Conservation (phyloP, 2,797 vertebrate species). For the Phataginus tetradactyla region DNA sequence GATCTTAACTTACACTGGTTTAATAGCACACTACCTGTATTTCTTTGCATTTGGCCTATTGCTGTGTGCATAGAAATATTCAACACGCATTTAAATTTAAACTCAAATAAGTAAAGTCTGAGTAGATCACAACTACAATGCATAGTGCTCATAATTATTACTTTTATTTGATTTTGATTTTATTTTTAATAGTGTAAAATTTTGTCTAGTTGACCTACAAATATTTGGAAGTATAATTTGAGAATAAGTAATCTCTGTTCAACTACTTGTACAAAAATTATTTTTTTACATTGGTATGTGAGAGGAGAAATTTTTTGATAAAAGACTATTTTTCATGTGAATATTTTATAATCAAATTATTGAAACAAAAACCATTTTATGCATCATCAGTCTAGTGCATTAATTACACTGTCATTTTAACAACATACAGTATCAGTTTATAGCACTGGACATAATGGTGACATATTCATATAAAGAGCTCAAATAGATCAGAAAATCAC, state of each 20-base stretch:
- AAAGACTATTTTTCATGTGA: neutral
- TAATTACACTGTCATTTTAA: slow-evolving; percentile 65
- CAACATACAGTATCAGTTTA: slow-evolving; percentile 54
- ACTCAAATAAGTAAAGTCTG: neutral
- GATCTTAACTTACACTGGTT: neutral
- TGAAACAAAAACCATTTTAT: slow-evolving; percentile 15
- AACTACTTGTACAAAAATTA: neutral
- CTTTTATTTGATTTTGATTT: neutral
- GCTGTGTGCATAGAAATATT: neutral
- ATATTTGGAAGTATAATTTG: neutral
- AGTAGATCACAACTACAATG: neutral
- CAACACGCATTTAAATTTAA: neutral
- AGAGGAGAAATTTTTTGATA: neutral
- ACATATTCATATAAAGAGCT: neutral
- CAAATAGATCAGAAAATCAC: slow-evolving; percentile 47
- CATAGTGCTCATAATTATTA: neutral
- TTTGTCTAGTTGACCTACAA: neutral
- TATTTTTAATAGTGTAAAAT: neutral
- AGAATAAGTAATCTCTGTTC: neutral
- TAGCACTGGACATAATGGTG: neutral
- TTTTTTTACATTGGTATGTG: neutral
- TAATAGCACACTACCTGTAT: neutral
- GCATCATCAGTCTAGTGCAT: slow-evolving; percentile 47
- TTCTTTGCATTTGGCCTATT: neutral
- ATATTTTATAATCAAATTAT: neutral